phyloP scores from a whole-genome alignment of 2,113 vertebrate species.

The Boulengeromyrus knoepffleri region DNA sequence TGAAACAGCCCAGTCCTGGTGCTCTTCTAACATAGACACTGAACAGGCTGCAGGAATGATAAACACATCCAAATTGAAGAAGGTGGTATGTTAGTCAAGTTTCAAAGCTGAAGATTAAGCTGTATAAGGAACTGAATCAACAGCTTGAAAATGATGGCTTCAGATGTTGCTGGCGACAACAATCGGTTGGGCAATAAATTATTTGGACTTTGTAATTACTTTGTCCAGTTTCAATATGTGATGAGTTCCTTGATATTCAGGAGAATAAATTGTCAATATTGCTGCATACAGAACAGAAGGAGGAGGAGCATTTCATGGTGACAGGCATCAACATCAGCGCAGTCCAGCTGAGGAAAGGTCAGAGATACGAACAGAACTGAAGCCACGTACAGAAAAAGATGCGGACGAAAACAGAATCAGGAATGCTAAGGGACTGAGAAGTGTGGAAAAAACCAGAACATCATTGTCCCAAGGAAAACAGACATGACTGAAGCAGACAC shows the following conservation, averaged over 20 bases:
- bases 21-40: not conserved
- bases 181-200: not conserved
- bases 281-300: not conserved
- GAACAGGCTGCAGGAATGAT: not conserved
- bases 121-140: not conserved
- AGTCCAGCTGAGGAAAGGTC: not conserved
- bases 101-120: not conserved
- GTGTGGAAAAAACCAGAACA: not conserved
- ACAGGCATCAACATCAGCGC: not conserved
- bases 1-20: not conserved
- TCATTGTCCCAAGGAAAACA: not conserved
- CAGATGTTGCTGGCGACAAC: not conserved
- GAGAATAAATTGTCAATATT: conserved; percentile 6
- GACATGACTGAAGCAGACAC: not conserved
- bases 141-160: not conserved
- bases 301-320: not conserved
- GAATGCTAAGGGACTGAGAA: not conserved
- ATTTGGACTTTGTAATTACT: conserved; percentile 6
- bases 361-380: not conserved
- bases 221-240: not conserved
- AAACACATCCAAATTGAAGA: not conserved
- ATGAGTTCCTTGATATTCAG: not conserved
- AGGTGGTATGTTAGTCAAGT: not conserved
- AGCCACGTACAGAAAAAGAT: not conserved
- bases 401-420: not conserved